Evolutionary conservation across 2,113 vertebrate species (phyloP).

Genomic region (Macaca fascicularis): T2T-MFA8v1.1 NC_088375.1:25284001-25284500

Average conservation of each 20-base stretch:
- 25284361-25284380: not conserved
- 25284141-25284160: not conserved
- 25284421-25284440: not conserved
- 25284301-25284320: not conserved
- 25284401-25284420: not conserved
- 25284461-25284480: not conserved
- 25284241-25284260: not conserved
- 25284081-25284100: not conserved
- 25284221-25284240: not conserved
- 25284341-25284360: not conserved
- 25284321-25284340: not conserved
- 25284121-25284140: not conserved
- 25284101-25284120: fast-evolving
- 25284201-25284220: not conserved
- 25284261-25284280: not conserved
- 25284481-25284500: not conserved
- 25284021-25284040: not conserved
- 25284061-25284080: not conserved
- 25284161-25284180: not conserved
- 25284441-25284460: not conserved
- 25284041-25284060: not conserved
- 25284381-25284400: not conserved
- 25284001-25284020: not conserved
- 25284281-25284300: not conserved
- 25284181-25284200: not conserved